A percentile compares a stretch with the other conserved stretches of the same genome.
Conservation (phyloP, 2,888 invertebrate species). For the Calephelis perditalis region DNA sequence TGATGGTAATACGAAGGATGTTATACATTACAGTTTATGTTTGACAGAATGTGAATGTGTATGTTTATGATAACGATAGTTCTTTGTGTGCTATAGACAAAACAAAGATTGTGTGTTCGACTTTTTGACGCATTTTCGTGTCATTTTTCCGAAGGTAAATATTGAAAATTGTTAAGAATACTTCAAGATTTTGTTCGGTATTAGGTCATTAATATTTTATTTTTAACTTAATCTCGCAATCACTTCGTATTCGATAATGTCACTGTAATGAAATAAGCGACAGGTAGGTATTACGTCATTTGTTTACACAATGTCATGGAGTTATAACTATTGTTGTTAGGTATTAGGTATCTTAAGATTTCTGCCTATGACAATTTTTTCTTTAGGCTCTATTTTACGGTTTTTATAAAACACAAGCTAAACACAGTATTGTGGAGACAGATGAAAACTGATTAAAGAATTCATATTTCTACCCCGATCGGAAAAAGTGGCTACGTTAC, state of each 20-base stretch:
- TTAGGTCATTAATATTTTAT: not conserved
- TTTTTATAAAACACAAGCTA: no score
- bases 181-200: not conserved
- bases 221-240: not conserved
- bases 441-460: no score
- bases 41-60: constrained; percentile 3
- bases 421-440: no score
- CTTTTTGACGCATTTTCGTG: not conserved
- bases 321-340: no score
- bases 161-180: not conserved
- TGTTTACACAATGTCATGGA: no score
- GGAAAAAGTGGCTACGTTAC: no score
- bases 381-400: no score
- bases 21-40: not conserved
- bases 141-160: constrained; percentile 5
- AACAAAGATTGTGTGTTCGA: not conserved
- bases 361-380: not conserved
- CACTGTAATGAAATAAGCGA: not conserved
- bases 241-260: not conserved
- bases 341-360: not conserved
- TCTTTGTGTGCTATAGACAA: not conserved
- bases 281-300: not conserved
- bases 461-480: no score
- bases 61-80: constrained; percentile 2
- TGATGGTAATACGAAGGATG: constrained; percentile 6